Conservation (phyloP, 2,797 vertebrate species). For the Cetoscarus ocellatus region DNA sequence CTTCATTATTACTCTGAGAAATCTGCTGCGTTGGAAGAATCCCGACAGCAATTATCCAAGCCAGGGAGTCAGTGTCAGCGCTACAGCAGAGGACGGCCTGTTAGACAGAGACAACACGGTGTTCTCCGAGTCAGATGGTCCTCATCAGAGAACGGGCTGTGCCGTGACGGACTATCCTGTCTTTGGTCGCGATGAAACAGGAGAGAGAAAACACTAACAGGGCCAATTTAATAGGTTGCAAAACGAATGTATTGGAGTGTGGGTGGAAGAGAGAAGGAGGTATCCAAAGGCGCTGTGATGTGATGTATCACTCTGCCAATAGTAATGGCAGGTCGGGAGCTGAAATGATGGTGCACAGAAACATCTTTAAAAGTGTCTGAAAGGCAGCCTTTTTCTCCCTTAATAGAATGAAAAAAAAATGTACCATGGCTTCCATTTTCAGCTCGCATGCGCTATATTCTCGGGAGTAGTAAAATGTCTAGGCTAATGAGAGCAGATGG, state of each 20-base stretch:
- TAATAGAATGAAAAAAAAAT: slow-evolving; percentile 21
- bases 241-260: slow-evolving; percentile 60
- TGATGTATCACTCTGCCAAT: slow-evolving; percentile 65
- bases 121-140: slow-evolving; percentile 57
- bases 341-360: slow-evolving; percentile 44
- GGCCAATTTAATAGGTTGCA: slow-evolving; percentile 71
- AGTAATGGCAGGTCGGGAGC: slow-evolving; percentile 50
- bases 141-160: slow-evolving; percentile 53
- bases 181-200: slow-evolving; percentile 60
- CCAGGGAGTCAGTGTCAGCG: slow-evolving; percentile 57
- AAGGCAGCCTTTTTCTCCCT: slow-evolving; percentile 23
- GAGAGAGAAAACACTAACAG: slow-evolving; percentile 63
- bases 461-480: slow-evolving; percentile 30
- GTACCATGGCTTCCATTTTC: not conserved
- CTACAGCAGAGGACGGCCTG: slow-evolving; percentile 38
- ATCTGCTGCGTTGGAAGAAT: slow-evolving; percentile 66
- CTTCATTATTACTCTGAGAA: slow-evolving; percentile 65
- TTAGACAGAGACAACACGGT: slow-evolving; percentile 58
- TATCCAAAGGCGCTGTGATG: slow-evolving; percentile 52
- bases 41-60: slow-evolving; percentile 73
- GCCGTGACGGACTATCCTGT: slow-evolving; percentile 55
- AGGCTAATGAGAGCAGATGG: slow-evolving; percentile 38
- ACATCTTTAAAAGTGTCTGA: slow-evolving; percentile 46
- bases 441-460: slow-evolving; percentile 14
- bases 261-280: slow-evolving; percentile 52